Evolutionary conservation across 1,140 invertebrate species (phyloP).

Genomic region (Caenorhabditis tropicalis): DNA sequence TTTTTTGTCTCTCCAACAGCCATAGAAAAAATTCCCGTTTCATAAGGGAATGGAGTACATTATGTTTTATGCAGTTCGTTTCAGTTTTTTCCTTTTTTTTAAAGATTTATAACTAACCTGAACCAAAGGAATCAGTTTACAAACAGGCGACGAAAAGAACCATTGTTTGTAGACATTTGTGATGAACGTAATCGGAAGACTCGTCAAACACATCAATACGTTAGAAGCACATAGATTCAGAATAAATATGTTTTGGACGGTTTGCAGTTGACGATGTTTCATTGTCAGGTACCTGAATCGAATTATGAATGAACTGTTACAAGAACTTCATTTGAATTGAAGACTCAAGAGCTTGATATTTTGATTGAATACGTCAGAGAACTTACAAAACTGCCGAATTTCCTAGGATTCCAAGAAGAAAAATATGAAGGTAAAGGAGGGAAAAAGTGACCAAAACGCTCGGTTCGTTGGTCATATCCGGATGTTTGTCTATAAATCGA

Average conservation of each 20-base stretch:
- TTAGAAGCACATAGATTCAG: constrained; percentile 93
- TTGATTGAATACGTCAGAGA: not conserved
- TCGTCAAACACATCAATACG: constrained; percentile 87
- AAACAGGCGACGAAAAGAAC: constrained; percentile 72
- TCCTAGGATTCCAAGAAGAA: constrained; percentile 67
- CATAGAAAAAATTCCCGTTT: too few species aligned
- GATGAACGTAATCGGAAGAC: constrained; percentile 88
- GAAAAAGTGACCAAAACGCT: constrained; percentile 60
- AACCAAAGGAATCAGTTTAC: constrained; percentile 71
- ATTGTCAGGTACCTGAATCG: constrained; percentile 47
- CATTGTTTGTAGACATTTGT: constrained; percentile 71
- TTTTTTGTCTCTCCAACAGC: too few species aligned
- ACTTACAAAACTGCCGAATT: constrained; percentile 64
- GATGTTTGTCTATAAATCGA: constrained; percentile 57
- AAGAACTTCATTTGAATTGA: too few species aligned
- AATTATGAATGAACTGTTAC: not conserved
- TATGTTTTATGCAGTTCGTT: too few species aligned
- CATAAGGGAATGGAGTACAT: too few species aligned
- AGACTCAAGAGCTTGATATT: too few species aligned
- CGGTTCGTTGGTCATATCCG: constrained; percentile 66
- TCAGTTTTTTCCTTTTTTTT: too few species aligned
- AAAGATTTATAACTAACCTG: constrained; percentile 63
- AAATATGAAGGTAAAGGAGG: constrained; percentile 66
- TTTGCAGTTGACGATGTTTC: constrained; percentile 73
- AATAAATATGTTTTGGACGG: constrained; percentile 96